Evolutionary conservation across 2,888 invertebrate genomes (phyloP), one percentile per base, ranked within the genome.

Genomic region (Drosophila kokeensis): DNA sequence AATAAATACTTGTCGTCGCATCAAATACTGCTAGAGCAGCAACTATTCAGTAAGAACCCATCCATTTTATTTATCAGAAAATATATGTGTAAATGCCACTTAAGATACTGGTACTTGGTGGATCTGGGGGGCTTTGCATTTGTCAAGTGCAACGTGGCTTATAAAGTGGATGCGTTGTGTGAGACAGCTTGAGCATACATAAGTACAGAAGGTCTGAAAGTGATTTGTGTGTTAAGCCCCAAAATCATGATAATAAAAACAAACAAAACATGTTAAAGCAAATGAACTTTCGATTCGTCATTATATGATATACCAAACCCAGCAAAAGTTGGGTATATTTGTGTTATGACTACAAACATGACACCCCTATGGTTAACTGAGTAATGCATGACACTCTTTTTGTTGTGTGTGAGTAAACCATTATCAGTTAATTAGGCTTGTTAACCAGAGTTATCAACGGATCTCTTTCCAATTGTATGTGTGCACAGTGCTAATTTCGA

Each of bases 61-160:
- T 84, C 83, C 83, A 85, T 84, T 83, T 54, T 63, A 85, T 85
- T 84, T 82, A 80, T 85, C 81, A 67, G 62, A 50, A 72, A 80
- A 69, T 80, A 77, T 60, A 40, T 68, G 68, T 49, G 49, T 68
- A 76, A 73, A 87, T 80, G 71, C 68, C 83, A 82, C 81, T 87
- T 82, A 70, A 87, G 71, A 67, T 68, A 59, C 54, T 58, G 66
- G 61, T 83, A 83, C 83, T 83, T 83, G 76, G 65, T 87, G 76
- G 65, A n/a, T 66, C 27, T 58, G 38, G n/a, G 57, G 54, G 61
- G 62, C 48, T 59, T 69, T 67, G 24, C 40, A 36, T n/a, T 63
- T 66, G 52, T 69, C 76, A 67, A 80, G 76, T 79, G 80, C 76
- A 76, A 45, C 38, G 42, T 49, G 53, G 54, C 59, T 74, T 69